phyloP scores from a whole-genome alignment of 2,113 vertebrate genomes.

The Epinephelus fuscoguttatus region DNA sequence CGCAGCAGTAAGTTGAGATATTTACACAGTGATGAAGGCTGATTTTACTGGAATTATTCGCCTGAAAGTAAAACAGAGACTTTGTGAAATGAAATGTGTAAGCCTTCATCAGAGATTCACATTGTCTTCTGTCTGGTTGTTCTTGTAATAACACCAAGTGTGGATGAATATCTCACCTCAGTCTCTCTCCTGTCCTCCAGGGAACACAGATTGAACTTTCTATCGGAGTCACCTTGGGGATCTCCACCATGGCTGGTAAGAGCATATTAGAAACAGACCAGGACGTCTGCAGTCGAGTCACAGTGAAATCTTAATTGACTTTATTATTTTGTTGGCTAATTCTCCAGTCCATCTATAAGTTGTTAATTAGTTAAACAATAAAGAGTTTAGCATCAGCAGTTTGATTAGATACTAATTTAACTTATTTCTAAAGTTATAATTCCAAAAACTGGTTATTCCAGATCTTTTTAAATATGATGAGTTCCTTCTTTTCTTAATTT shows the following conservation, averaged over 20 bases:
- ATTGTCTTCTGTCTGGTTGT: background rate
- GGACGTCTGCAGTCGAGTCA: background rate
- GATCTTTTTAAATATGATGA: too few species aligned
- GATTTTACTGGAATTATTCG: background rate
- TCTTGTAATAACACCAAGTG: background rate
- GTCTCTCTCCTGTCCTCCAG: slow-evolving; percentile 79
- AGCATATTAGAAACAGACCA: background rate
- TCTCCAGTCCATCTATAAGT: background rate
- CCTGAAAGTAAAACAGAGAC: background rate
- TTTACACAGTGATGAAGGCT: background rate
- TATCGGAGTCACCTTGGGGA: slow-evolving; percentile 95
- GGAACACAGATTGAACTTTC: slow-evolving; percentile 98
- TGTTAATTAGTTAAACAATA: background rate
- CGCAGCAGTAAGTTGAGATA: slow-evolving; percentile 89
- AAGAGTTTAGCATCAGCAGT: too few species aligned
- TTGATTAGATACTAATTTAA: background rate
- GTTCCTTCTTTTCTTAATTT: too few species aligned
- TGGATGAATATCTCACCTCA: background rate
- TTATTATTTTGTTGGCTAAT: background rate
- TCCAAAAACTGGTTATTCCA: too few species aligned
- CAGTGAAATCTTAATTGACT: background rate
- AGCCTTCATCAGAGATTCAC: background rate
- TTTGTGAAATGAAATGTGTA: background rate
- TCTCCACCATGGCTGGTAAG: slow-evolving; percentile 98
- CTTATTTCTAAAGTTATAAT: too few species aligned